Evolutionary conservation across 2,888 invertebrate genomes (phyloP).

Genomic region (Leptogaster cylindrica): DNA sequence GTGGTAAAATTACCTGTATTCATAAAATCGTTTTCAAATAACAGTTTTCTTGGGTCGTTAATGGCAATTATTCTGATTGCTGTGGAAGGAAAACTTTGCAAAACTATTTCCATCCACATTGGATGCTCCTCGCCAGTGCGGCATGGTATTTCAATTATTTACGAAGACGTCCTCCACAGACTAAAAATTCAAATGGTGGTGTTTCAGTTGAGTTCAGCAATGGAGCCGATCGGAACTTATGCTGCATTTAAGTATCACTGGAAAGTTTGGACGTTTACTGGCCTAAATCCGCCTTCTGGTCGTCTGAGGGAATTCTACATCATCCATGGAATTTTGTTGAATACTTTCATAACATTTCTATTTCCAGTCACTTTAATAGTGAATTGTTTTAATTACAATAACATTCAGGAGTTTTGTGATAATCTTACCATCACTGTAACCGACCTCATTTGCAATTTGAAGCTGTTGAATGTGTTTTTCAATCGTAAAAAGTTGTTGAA

Average conservation of each 20-base stretch:
- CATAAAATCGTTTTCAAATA: background rate
- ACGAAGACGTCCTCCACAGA: too few species aligned
- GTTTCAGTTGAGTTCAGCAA: background rate
- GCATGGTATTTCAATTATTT: too few species aligned
- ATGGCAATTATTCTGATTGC: background rate
- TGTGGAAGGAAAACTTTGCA: background rate
- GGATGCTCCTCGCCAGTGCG: too few species aligned
- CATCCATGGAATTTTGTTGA: conserved; percentile 51
- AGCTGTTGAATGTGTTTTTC: conserved; percentile 55
- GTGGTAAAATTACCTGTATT: background rate
- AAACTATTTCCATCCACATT: background rate
- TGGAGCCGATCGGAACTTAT: conserved; percentile 49
- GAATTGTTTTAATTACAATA: conserved; percentile 52
- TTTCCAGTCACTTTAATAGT: conserved; percentile 56
- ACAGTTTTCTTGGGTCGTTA: background rate
- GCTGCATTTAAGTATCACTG: conserved; percentile 55
- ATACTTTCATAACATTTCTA: conserved; percentile 53
- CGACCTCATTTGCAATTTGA: conserved; percentile 55
- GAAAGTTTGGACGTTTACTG: conserved; percentile 55
- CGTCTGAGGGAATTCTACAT: conserved; percentile 46
- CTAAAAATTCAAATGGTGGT: too few species aligned
- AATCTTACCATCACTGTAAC: conserved; percentile 57
- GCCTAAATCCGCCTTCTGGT: conserved; percentile 50
- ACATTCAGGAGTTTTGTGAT: conserved; percentile 54
- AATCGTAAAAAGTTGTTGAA: conserved; percentile 51